Evolutionary conservation across 2,797 vertebrate species (phyloP), one percentile per base, ranked within the genome.

Genomic region (Lepus townsendii): DNA sequence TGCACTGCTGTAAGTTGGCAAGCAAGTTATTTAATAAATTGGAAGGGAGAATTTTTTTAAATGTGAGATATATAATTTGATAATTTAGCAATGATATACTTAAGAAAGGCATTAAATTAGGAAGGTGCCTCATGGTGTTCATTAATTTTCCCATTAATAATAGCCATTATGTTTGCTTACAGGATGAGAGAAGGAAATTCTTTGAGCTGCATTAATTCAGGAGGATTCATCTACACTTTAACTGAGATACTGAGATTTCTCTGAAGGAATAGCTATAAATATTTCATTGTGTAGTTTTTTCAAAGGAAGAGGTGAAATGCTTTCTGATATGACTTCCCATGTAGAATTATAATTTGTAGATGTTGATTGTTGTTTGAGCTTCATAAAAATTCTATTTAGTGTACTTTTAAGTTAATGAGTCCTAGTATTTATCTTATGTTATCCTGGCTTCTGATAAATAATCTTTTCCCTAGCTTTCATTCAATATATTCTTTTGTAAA

Each of bases 81-180:
- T 98, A 97, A 98, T 98, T 98, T 98, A 98, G 97, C 98, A 90
- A 91, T 97, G 98, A 98, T 98, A 96, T 98, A 97, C 97, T 95
- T 97, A 90, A 97, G 97, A 98, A 96, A 97, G 92, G 96, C 98
- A 98, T 98, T 98, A 98, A 98, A 98, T 98, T 98, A 98, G 98
- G 98, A 98, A 98, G 98, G 42, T 42, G 97, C 75, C 97, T 96
- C 97, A 98, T 98, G 98, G 97, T 98, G 97, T 98, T 98, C 98
- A 97, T 98, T 98, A 98, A 98, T 98, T 97, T 98, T 98, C 96
- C 93, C 98, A 98, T 98, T 98, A 98, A 98, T 98, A 98, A 42
- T 42, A 97, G 95, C 94, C 97, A 78, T 95, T 93, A 97, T 94
- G 73, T 85, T 97, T 98, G 97, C 94, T 42, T 97, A 97, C 97